Evolutionary conservation across 2,888 invertebrate species (phyloP).

Genomic region (Chaetoderma sp.): DNA sequence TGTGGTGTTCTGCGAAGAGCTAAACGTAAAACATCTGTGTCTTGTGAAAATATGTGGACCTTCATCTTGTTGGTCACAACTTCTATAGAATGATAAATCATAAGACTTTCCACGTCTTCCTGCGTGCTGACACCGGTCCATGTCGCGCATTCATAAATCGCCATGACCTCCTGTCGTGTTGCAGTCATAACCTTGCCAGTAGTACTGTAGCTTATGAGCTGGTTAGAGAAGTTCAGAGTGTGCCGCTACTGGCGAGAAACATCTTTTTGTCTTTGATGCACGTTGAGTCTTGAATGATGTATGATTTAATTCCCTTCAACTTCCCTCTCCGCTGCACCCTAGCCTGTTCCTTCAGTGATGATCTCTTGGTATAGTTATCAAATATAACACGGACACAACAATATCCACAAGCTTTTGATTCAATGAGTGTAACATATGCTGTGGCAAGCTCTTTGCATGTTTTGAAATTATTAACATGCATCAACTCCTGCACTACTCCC

Average conservation of each 20-base stretch:
- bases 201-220: neutral
- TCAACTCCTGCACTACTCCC: slow-evolving; percentile 15
- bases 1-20: no score
- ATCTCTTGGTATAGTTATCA: slow-evolving; percentile 14
- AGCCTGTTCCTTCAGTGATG: slow-evolving; percentile 10
- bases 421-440: slow-evolving; percentile 9
- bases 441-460: slow-evolving; percentile 10
- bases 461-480: slow-evolving; percentile 11
- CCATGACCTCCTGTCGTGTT: neutral
- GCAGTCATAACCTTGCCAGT: neutral
- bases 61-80: neutral
- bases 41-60: neutral
- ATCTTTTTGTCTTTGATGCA: slow-evolving; percentile 14
- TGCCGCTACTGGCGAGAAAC: slow-evolving; percentile 8
- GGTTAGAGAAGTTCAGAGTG: neutral
- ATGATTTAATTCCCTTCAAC: slow-evolving; percentile 9
- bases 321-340: slow-evolving; percentile 15
- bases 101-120: neutral
- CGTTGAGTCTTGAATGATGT: slow-evolving; percentile 14
- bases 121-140: neutral
- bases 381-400: slow-evolving; percentile 9
- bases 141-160: neutral
- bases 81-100: neutral
- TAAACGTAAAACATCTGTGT: neutral
- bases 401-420: slow-evolving; percentile 13